Percentiles rank a stretch among this genome's conserved stretches.
Conservation (phyloP, 2,113 vertebrate species). For the Lepus europaeus region DNA sequence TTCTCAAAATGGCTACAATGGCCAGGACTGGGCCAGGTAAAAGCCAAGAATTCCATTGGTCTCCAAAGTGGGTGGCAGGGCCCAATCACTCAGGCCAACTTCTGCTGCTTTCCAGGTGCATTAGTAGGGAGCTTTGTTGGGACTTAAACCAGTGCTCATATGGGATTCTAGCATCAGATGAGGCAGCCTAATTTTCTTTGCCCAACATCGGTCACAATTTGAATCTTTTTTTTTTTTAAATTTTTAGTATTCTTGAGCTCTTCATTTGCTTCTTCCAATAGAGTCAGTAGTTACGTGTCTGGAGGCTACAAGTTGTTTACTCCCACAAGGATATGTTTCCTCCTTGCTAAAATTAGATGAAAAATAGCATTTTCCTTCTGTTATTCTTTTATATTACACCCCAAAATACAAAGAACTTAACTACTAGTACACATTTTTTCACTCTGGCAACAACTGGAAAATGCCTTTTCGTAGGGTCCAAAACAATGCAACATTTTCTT, state of each 20-base stretch:
- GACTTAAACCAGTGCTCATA: no score
- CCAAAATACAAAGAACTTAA: not conserved
- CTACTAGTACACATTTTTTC: not conserved
- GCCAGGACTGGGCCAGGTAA: no score
- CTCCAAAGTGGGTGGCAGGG: no score
- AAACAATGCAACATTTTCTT: not conserved
- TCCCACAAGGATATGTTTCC: not conserved
- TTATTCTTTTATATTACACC: not conserved
- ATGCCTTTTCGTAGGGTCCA: not conserved
- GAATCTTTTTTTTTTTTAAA: not conserved
- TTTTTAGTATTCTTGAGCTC: not conserved
- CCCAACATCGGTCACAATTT: not conserved
- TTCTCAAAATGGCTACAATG: no score
- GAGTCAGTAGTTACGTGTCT: not conserved
- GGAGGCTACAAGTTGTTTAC: not conserved
- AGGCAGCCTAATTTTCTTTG: no score
- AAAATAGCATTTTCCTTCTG: not conserved
- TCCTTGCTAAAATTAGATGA: conserved; percentile 14
- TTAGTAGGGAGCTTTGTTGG: no score
- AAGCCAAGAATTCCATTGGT: no score
- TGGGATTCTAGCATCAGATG: no score
- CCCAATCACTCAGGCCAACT: no score
- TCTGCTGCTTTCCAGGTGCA: no score
- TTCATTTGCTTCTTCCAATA: not conserved
- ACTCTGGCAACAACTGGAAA: not conserved